Conservation (phyloP, 2,797 vertebrate genomes). For the Scolopax rusticola region DNA sequence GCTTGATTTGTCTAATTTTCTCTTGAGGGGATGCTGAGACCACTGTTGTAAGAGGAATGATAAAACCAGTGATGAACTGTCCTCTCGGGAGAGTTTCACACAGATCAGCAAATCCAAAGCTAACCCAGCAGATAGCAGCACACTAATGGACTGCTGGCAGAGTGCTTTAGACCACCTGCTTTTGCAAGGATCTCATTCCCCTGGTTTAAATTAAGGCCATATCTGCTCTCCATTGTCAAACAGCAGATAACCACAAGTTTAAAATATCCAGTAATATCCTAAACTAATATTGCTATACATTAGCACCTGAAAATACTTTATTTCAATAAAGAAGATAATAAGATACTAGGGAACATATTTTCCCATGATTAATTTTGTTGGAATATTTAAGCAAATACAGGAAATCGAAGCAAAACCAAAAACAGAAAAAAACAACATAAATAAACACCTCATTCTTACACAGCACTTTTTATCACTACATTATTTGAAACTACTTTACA, state of each 20-base stretch:
- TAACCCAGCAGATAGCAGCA: accelerated
- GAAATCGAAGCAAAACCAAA: neutral
- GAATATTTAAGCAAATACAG: neutral
- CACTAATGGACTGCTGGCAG: neutral
- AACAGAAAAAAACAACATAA: neutral
- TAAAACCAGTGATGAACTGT: neutral
- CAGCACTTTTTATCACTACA: neutral
- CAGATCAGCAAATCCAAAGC: neutral
- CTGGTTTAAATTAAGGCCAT: neutral
- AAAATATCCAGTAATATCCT: neutral
- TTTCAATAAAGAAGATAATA: neutral
- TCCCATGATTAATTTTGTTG: neutral
- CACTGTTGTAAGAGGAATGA: neutral
- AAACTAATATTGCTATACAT: neutral
- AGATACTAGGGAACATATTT: neutral
- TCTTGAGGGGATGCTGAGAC: neutral
- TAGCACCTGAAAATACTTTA: neutral
- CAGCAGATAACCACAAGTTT: neutral
- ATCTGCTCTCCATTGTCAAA: neutral
- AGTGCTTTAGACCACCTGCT: neutral
- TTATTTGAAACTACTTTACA: neutral
- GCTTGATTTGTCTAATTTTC: neutral
- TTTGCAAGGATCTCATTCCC: neutral
- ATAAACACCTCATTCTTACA: neutral
- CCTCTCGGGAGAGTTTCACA: neutral